Base-by-base conservation (phyloP, 2,113 vertebrate genomes). In the Hirundichthys speculiger region DNA sequence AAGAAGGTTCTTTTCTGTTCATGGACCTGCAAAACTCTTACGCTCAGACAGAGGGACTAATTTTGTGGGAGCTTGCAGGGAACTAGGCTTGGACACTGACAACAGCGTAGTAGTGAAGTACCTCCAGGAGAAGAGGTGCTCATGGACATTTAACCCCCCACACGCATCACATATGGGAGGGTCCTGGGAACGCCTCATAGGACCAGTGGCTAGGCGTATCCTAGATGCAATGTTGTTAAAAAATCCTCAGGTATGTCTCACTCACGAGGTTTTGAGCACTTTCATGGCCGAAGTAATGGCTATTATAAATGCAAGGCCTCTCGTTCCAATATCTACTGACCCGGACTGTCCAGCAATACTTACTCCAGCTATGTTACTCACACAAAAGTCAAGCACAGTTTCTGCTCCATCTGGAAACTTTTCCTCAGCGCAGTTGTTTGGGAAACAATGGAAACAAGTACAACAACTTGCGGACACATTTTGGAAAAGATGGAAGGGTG, bases 141-240 rank as follows among this genome's bases (percentile, higher is more conserved):
- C 11, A 2, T 69, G 66, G 47, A 19, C 30, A 2, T 69, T 69
- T 18, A 69, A 50, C 22, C 48, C 48, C 0, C 55, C 39, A 20
- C 56, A 60, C 13, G 39, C 66, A 8, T 60, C 25, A 4, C 46
- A 48, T 13, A 48, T 21, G 46, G 46, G 46, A 48, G 46, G 46
- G 1, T 48, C 46, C 8, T 63, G 30, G 50, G 50, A 71, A 39
- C 9, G 56, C 39, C 48, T 61, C 18, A 61, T 69, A 12, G 16
- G 67, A 25, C n/a, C n/a, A n/a, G 13, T 70, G 6, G 27, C 30
- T 14, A 24, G 30, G 30, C 41, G 5, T 19, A 62, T 70, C 18
- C 25, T 70, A 5, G 45, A 72, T n/a, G 49, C 20, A 11, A 39
- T 70, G 48, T 19, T 52, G 13, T n/a, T 11, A n/a, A 9, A 52